Evolutionary conservation across 2,113 vertebrate genomes (phyloP).

Genomic region (Xiphophorus couchianus): DNA sequence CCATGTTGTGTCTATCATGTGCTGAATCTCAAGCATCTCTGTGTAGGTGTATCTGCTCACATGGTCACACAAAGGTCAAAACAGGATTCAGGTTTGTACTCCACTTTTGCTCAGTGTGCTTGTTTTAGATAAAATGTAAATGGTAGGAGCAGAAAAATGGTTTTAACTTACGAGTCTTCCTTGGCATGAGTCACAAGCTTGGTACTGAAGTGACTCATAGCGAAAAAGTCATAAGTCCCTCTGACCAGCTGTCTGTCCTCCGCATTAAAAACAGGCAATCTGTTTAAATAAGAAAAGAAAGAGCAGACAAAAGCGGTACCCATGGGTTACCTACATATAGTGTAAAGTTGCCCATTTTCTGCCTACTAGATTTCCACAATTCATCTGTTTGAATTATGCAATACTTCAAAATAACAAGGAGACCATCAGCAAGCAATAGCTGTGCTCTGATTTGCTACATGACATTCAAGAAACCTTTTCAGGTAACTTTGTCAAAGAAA

Average conservation of each 20-base stretch:
- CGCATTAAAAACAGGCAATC: constrained; percentile 89
- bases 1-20: constrained; percentile 92
- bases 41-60: constrained; percentile 82
- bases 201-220: constrained; percentile 92
- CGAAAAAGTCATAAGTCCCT: constrained; percentile 95
- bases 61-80: neutral
- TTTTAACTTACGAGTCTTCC: constrained; percentile 78
- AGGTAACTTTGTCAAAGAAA: neutral
- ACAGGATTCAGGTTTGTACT: neutral
- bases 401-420: neutral
- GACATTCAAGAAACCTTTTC: neutral
- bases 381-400: neutral
- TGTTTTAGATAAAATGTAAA: neutral
- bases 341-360: neutral
- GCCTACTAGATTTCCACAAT: neutral
- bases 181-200: constrained; percentile 88
- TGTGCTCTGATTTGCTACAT: neutral
- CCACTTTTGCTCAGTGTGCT: neutral
- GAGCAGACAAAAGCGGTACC: neutral
- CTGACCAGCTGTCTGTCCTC: constrained; percentile 83
- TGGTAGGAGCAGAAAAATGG: neutral
- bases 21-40: constrained; percentile 86
- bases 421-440: neutral
- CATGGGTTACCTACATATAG: neutral
- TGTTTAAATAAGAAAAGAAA: constrained; percentile 24